Evolutionary conservation across 2,888 invertebrate genomes (phyloP), one percentile per base, ranked within the genome.

Genomic region (Eretmocerus hayati): DNA sequence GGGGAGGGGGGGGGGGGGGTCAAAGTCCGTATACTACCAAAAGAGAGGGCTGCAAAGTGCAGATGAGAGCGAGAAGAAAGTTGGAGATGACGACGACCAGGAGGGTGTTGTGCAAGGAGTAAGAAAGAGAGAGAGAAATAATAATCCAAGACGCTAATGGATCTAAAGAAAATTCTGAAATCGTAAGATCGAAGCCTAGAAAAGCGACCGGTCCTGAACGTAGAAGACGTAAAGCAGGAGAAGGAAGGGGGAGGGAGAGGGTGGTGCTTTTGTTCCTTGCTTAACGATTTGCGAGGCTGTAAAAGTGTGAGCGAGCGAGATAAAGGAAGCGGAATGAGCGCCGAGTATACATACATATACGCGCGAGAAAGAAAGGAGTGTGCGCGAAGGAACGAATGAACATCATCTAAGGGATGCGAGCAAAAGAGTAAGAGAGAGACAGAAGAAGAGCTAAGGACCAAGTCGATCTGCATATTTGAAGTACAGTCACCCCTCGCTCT

Each of bases 401-500:
- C 30, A 8, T 30, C 30, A 9, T 30, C 8, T 6, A 30, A 13
- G 30, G 30, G 11, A 30, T 9, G 22, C n/a, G 40, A 21, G 31
- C 5, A 18, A 23, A 15, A 3, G 35, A 35, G 15, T 3, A 3
- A 35, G 15, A 16, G 35, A 44, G 41, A 22, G 42, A 35, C 37
- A 39, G 16, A 35, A 35, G 36, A 19, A 48, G 41, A 32, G 33
- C 19, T 45, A 52, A 48, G 41, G 46, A 44, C 44, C 47, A 33
- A 48, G 50, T 46, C 54, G 49, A 54, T 54, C 54, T 54, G 52
- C 54, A 54, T 52, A 54, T 54, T 54, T 52, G 52, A 52, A 52
- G 54, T 52, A 54, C 51, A 56, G 56, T 53, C 56, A 54, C 52
- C 56, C 35, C 26, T 58, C 52, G 53, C 55, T 57, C 56, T 58